Evolutionary conservation across 2,888 invertebrate species (phyloP).

Genomic region (Sylvicola fuscatus): DNA sequence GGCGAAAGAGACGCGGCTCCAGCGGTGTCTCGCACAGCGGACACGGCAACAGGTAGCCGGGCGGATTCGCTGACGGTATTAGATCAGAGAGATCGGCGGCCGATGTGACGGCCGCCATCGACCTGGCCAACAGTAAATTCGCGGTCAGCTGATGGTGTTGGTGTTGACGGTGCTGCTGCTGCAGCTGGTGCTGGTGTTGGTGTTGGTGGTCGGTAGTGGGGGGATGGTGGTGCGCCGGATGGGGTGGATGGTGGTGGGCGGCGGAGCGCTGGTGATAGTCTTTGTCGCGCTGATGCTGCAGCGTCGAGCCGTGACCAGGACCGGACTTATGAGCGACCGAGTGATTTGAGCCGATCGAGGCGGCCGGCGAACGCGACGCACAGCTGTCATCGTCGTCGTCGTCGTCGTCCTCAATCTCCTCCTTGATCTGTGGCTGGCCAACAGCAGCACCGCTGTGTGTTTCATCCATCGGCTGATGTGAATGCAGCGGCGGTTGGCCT

Average conservation of each 20-base stretch:
- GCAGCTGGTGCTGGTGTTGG: constrained; percentile 16
- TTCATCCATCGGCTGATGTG: not conserved
- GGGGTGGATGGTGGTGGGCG: constrained; percentile 9
- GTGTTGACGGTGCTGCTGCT: constrained; percentile 11
- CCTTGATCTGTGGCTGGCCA: constrained; percentile 5
- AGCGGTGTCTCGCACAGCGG: constrained; percentile 51
- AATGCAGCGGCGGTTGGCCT: not conserved
- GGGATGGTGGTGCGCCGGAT: constrained; percentile 11
- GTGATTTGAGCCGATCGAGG: constrained; percentile 4
- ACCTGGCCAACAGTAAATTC: constrained; percentile 25
- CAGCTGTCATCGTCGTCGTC: constrained; percentile 6
- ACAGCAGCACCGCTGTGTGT: not conserved
- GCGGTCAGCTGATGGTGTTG: constrained; percentile 22
- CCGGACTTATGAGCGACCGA: constrained; percentile 3
- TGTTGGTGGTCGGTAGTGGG: constrained; percentile 10
- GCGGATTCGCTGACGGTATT: constrained; percentile 19
- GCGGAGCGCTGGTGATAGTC: no score
- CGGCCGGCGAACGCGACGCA: constrained; percentile 2
- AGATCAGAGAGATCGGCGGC: not conserved
- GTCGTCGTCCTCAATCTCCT: constrained; percentile 11
- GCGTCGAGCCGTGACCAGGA: constrained; percentile 1
- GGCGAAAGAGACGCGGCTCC: constrained; percentile 41
- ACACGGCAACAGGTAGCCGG: constrained; percentile 33
- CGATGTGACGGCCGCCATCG: constrained; percentile 11
- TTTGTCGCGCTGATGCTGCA: not conserved